Percentiles rank a stretch among this genome's conserved stretches.
Evolutionary conservation across 1,140 invertebrate species (phyloP).

Genomic region (Teleogryllus occipitalis): DNA sequence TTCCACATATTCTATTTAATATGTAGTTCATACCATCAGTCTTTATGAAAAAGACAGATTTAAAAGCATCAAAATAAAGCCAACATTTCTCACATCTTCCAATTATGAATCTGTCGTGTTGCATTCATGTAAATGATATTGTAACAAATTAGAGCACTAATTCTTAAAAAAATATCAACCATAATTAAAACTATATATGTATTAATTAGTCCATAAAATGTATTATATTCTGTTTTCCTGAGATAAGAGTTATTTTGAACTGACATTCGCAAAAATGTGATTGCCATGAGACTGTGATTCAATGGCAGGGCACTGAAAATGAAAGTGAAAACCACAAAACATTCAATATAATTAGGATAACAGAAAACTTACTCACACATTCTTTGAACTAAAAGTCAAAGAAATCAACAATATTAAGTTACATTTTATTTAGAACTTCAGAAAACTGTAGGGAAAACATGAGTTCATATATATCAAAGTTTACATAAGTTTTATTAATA

Average conservation of each 20-base stretch:
- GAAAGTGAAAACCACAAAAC: neutral
- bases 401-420: neutral
- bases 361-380: neutral
- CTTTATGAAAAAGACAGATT: too few relatives aligned
- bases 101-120: too few relatives aligned
- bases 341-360: neutral
- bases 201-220: too few relatives aligned
- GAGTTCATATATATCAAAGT: slow-evolving; percentile 5
- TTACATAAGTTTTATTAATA: neutral
- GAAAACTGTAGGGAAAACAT: slow-evolving; percentile 4
- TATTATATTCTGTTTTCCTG: neutral
- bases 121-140: too few relatives aligned
- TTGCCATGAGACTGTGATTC: neutral
- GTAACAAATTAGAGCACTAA: too few relatives aligned
- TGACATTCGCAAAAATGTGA: neutral
- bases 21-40: too few relatives aligned
- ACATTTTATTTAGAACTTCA: slow-evolving; percentile 2
- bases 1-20: too few relatives aligned
- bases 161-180: too few relatives aligned
- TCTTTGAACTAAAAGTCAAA: neutral
- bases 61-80: too few relatives aligned
- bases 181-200: too few relatives aligned
- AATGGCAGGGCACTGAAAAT: neutral
- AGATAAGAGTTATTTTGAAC: neutral
- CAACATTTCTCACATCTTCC: too few relatives aligned